phyloP scores from a whole-genome alignment of 2,888 invertebrate genomes.

The Anticlea derivata region DNA sequence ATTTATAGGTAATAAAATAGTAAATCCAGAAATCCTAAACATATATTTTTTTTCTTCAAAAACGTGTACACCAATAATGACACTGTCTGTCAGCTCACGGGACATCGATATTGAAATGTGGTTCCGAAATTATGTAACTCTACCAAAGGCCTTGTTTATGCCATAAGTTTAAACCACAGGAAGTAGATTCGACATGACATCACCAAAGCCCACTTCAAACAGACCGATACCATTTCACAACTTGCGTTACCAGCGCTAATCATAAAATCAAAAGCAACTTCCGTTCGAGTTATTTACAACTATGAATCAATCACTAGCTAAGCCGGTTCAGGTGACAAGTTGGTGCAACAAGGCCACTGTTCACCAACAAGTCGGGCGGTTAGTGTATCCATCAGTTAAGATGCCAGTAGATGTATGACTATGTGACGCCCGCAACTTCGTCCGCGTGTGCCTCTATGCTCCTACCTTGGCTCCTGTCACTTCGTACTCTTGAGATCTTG shows the following conservation, averaged over 20 bases:
- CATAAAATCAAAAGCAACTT: slow-evolving; percentile 11
- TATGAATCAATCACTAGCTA: slow-evolving; percentile 6
- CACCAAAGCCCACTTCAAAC: background rate
- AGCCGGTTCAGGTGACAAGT: slow-evolving; percentile 17
- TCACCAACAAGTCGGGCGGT: background rate
- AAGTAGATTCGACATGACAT: background rate
- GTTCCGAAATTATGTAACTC: too few relatives aligned
- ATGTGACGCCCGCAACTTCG: background rate
- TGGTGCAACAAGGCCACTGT: slow-evolving; percentile 2
- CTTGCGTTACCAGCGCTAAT: slow-evolving; percentile 10
- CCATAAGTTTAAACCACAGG: background rate
- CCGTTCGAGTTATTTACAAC: slow-evolving; percentile 14
- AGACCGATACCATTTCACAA: slow-evolving; percentile 4
- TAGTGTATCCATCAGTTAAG: background rate
- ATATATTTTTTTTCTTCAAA: too few relatives aligned
- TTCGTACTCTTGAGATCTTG: too few relatives aligned
- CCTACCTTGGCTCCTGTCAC: too few relatives aligned
- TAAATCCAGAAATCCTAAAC: too few relatives aligned
- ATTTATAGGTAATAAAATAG: too few relatives aligned
- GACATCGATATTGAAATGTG: too few relatives aligned
- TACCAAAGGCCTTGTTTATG: too few relatives aligned
- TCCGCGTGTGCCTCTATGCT: too few relatives aligned
- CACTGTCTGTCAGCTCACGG: too few relatives aligned
- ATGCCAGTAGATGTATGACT: background rate
- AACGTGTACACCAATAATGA: too few relatives aligned